These are phyloP conservation scores for Apostichopus leukothele DNA, from an alignment of 53 echinoderm and acorn worm genomes.

Conservation along the genomic window DNA sequence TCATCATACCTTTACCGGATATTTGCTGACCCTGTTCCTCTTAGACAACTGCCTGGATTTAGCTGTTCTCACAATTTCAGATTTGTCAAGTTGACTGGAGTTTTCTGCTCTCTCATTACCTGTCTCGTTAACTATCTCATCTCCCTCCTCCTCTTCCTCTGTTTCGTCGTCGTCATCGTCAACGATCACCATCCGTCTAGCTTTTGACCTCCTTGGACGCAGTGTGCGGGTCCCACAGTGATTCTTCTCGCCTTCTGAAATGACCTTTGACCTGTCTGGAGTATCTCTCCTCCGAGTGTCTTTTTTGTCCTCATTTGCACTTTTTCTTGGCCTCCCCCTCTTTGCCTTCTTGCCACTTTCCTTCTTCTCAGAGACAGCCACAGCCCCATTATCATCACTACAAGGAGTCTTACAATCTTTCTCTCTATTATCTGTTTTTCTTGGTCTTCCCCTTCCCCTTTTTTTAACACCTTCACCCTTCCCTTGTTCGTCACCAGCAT, in stretches of 20 bases:
- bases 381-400: neutral
- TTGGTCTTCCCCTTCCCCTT: slow-evolving; percentile 4
- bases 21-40: too few relatives aligned
- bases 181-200: neutral
- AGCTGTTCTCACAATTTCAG: too few relatives aligned
- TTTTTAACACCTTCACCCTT: neutral
- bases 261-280: slow-evolving; percentile 18
- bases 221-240: neutral
- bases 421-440: neutral
- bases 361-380: slow-evolving; percentile 6
- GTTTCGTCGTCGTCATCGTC: neutral
- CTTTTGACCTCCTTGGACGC: neutral
- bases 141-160: neutral
- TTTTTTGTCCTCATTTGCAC: neutral
- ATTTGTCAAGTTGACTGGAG: too few relatives aligned
- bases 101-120: neutral
- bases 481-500: neutral
- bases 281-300: neutral
- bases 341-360: neutral
- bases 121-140: neutral
- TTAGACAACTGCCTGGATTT: too few relatives aligned
- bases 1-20: too few relatives aligned
- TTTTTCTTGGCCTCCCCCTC: neutral
- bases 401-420: neutral
- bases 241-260: neutral